phyloP scores from a whole-genome alignment of 1,140 invertebrate genomes.

The Zaprionus taronus region DNA sequence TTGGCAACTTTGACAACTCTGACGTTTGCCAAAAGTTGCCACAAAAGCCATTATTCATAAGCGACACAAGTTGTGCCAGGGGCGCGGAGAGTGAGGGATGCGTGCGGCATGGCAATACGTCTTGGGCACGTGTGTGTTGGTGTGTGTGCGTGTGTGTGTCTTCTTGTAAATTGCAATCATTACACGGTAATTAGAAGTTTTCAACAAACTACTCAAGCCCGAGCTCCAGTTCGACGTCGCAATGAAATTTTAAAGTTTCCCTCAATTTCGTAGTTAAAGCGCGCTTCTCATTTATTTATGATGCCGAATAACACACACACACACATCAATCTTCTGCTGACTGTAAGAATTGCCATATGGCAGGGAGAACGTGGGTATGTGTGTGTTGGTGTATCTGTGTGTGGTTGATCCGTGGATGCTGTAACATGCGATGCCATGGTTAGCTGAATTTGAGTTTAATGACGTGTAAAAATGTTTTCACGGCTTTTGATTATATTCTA shows the following conservation, averaged over 20 bases:
- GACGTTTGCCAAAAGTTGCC: constrained; percentile 48
- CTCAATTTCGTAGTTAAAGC: constrained; percentile 24
- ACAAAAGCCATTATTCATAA: constrained; percentile 69
- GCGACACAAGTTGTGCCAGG: constrained; percentile 11
- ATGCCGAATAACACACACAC: constrained; percentile 21
- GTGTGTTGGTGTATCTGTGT: constrained; percentile 28
- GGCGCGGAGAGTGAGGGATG: neutral
- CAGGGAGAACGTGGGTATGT: constrained; percentile 10
- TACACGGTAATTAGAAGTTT: constrained; percentile 76
- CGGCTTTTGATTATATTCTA: constrained; percentile 83
- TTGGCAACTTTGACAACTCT: constrained; percentile 46
- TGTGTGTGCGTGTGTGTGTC: neutral
- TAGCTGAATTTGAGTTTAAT: constrained; percentile 83
- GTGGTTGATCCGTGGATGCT: constrained; percentile 52
- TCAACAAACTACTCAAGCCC: constrained; percentile 54
- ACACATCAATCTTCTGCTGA: constrained; percentile 74
- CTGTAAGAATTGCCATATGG: constrained; percentile 57
- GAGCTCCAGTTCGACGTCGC: neutral
- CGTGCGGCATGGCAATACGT: neutral
- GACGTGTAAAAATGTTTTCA: constrained; percentile 83
- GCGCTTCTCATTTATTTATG: constrained; percentile 75
- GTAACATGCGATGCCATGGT: constrained; percentile 76
- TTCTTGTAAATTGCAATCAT: constrained; percentile 65
- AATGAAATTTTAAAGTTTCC: constrained; percentile 32
- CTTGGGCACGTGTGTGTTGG: neutral